Evolutionary conservation across 2,113 vertebrate species (phyloP), one percentile per base, ranked within the genome.

Genomic region (Epinephelus moara): DNA sequence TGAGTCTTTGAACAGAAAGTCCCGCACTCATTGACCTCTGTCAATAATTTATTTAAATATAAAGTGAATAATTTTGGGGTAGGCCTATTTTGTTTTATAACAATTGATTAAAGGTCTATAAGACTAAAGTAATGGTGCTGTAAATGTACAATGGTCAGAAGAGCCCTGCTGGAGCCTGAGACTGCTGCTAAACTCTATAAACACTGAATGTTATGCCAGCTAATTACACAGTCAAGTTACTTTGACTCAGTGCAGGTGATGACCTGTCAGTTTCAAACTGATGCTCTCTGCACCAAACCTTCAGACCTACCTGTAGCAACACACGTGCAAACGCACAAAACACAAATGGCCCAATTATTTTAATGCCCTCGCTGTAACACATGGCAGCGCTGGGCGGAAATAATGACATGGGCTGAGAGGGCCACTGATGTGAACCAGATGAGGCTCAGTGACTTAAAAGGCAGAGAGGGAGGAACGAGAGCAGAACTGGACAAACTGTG

Each of bases 351-450:
- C 86, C 82, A 85, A 80, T 91, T 60, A 78, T 80, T 89, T 67
- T 73, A 87, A 80, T 85, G 67, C 81, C 74, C 42, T 78, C 70
- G 14, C 81, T 83, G 79, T 71, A 90, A 81, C 90, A 89, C 81
- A 83, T 87, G 85, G 87, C 55, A 57, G 78, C 40, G 81, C 61
- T 42, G 86, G 84, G 81, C 66, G 80, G 77, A 89, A 90, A 84
- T 82, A 90, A 88, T 87, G 80, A 87, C 88, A 91, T 4, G 81
- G 84, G 82, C 81, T 63, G 82, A 60, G 90, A 80, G 80, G 69
- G 57, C 75, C 23, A 4, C 88, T 94, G 93, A 95, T 94, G 71
- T 2, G 79, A 94, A 92, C 89, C 94, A 95, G 94, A 95, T 94
- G 94, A 93, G 74, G 42, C 63, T 1, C 57, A 47, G 45, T 0